Percentiles rank a stretch among this genome's conserved stretches.
Evolutionary conservation across 1,140 invertebrate species (phyloP).

Genomic region (Drosophila athabasca): DNA sequence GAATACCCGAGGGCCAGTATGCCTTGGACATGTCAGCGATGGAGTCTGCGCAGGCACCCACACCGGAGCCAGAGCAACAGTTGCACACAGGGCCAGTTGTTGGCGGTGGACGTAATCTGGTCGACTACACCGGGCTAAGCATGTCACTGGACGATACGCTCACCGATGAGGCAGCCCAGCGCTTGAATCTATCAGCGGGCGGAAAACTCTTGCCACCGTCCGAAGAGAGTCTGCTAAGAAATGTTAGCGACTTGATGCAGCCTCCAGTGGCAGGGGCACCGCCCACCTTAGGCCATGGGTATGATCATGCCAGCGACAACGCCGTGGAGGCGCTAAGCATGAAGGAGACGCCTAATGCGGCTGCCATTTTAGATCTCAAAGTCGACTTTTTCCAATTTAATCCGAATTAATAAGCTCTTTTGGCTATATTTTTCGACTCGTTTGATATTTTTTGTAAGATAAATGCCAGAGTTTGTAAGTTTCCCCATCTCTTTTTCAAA

Average conservation of each 20-base stretch:
- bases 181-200: constrained; percentile 75
- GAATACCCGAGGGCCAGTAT: constrained; percentile 81
- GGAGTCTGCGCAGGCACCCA: constrained; percentile 65
- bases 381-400: constrained; percentile 82
- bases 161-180: constrained; percentile 80
- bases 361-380: constrained; percentile 69
- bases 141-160: constrained; percentile 80
- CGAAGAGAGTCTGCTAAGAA: constrained; percentile 75
- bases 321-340: constrained; percentile 79
- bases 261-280: constrained; percentile 59
- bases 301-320: constrained; percentile 81
- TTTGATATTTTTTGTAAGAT: too few relatives aligned
- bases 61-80: constrained; percentile 52
- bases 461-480: too few relatives aligned
- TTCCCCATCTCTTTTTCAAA: too few relatives aligned
- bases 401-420: constrained; percentile 49
- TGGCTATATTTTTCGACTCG: too few relatives aligned
- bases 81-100: constrained; percentile 23
- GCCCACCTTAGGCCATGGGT: constrained; percentile 57
- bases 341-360: constrained; percentile 63
- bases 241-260: constrained; percentile 76
- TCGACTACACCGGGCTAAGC: constrained; percentile 72
- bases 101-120: constrained; percentile 51
- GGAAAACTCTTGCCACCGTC: constrained; percentile 77
- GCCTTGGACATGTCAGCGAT: constrained; percentile 78